These are phyloP conservation scores for Turritopsis dohrnii DNA, from an alignment of 30 jellyfish, hydroid and myxozoan species.

Conservation along the genomic window DNA sequence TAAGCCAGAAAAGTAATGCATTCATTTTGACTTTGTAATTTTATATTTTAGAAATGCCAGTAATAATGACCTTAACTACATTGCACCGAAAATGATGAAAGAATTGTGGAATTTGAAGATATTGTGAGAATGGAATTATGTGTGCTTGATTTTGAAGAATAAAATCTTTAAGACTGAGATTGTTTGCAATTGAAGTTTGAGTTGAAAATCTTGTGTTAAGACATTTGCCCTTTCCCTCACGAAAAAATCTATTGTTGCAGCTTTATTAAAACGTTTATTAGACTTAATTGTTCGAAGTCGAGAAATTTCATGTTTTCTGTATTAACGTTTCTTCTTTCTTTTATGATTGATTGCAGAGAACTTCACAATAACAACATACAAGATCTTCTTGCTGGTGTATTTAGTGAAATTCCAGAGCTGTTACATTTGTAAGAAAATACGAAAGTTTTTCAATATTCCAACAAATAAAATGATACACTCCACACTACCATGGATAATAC, in stretches of 20 bases:
- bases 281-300: too few species aligned
- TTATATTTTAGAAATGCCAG: conserved; percentile 41
- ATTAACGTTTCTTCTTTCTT: too few species aligned
- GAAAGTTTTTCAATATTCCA: neutral
- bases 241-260: too few species aligned
- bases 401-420: conserved; percentile 49
- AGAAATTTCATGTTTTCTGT: neutral
- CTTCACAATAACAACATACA: conserved; percentile 49
- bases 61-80: conserved; percentile 55
- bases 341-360: conserved; percentile 33
- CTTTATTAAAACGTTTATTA: too few species aligned
- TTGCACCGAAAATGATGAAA: conserved; percentile 47
- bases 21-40: too few species aligned
- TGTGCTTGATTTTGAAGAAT: neutral
- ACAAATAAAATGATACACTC: too few species aligned
- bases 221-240: too few species aligned
- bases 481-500: too few species aligned
- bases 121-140: conserved; percentile 36
- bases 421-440: conserved; percentile 51
- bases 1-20: neutral
- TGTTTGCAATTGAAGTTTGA: too few species aligned
- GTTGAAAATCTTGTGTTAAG: too few species aligned
- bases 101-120: conserved; percentile 55
- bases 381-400: conserved; percentile 33
- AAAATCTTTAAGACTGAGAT: too few species aligned